phyloP scores from a whole-genome alignment of 53 echinoderm and acorn worm species.

The Antedon mediterranea region DNA sequence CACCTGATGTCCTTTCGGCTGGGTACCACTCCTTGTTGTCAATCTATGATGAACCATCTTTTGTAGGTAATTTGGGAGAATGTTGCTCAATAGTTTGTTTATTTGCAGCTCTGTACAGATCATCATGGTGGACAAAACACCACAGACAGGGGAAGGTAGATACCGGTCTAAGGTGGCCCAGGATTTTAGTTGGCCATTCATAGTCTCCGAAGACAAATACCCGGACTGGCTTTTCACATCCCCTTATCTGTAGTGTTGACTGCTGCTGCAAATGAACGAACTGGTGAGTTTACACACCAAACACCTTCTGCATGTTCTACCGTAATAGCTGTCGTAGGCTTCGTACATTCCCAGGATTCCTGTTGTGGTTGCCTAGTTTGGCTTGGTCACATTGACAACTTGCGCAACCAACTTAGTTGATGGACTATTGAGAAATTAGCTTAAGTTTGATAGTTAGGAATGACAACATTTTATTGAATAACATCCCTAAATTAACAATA shows the following conservation, averaged over 20 bases:
- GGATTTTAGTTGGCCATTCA: slow-evolving; percentile 7
- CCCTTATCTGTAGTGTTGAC: neutral
- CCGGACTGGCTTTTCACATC: neutral
- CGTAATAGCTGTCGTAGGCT: slow-evolving; percentile 2
- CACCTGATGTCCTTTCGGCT: neutral
- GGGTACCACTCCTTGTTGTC: neutral
- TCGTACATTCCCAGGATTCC: slow-evolving; percentile 11
- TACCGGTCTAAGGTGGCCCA: slow-evolving; percentile 5
- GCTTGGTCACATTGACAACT: slow-evolving; percentile 1
- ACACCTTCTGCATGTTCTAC: neutral
- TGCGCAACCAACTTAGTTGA: slow-evolving; percentile 4
- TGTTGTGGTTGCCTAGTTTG: slow-evolving; percentile 2
- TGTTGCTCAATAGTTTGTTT: neutral
- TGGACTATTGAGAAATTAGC: neutral
- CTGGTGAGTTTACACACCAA: neutral
- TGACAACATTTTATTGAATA: no score
- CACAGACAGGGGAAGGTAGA: no score
- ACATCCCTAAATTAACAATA: no score
- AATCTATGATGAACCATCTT: neutral
- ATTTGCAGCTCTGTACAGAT: no score
- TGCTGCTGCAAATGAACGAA: neutral
- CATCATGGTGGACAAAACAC: no score
- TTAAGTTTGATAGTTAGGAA: no score
- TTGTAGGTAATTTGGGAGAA: neutral
- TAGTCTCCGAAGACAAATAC: slow-evolving; percentile 8